Evolutionary conservation across 2,888 invertebrate genomes (phyloP), one percentile per base, ranked within the genome.

Genomic region (Oscheius myriophilus): DNA sequence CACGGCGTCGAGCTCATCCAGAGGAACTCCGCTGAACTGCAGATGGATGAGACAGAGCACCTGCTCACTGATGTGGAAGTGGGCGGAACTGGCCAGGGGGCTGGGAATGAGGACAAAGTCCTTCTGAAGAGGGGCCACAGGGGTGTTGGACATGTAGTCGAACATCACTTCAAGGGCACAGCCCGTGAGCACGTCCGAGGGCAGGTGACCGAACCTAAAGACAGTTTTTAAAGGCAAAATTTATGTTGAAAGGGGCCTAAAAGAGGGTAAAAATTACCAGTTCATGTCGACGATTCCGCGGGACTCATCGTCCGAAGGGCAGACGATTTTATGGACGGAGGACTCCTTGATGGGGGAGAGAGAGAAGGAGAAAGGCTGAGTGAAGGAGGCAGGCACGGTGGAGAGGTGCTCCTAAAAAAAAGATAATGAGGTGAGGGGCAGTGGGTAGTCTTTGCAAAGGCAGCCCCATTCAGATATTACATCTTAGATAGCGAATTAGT

Each of bases 111-210:
- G 78, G 9, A 85, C 78, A 45, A 85, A 83, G 16, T 82, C 80
- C 41, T 76, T 90, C 84, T 93, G 92, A 63, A 95, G 89, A 14
- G 94, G 94, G 73, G 93, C 92, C 18, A 93, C 92, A 11, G 94
- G 91, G n/a, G 93, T 93, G 82, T 93, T 92, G 14, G 93, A 92
- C 67, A 95, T 88, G 53, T 80, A 82, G 63, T 78, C 81, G 70
- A 80, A 79, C 11, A 84, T 74, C 7, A 82, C 69, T 43, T 76
- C 71, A 18, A 82, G 72, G 0, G 83, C 76, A 1, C 70, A 65
- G 41, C 70, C 64, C 6, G 69, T 66, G 2, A 72, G 52, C 0
- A 74, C 46, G 12, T 78, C 76, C 0, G 70, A 59, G 16, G 78
- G 74, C 25, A 21, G n/a, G 42, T 76, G 78, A 9, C 71, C 76